A percentile compares a stretch with the other conserved stretches of the same genome.
These are phyloP conservation scores for Rhombomys opimus DNA, from an alignment of 2,113 vertebrate species.

Conservation along the genomic window DNA sequence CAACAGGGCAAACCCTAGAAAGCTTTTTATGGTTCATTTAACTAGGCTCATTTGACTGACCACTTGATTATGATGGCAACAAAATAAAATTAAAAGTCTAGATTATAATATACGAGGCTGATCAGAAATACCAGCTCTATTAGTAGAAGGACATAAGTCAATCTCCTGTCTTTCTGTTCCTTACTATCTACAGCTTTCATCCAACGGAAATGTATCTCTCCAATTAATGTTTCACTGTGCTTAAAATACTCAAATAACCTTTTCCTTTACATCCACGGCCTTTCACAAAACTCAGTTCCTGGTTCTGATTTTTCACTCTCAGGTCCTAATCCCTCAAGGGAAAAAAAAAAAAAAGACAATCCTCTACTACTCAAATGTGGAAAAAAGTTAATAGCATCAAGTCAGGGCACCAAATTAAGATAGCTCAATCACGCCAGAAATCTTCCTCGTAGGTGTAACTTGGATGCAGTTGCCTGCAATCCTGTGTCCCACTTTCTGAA, in stretches of 20 bases:
- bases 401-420: background rate
- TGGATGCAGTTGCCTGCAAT: background rate
- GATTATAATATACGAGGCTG: background rate
- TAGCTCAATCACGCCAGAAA: background rate
- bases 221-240: slow-evolving; percentile 12
- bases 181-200: background rate
- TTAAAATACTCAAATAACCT: background rate
- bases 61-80: slow-evolving; percentile 7
- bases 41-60: background rate
- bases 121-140: slow-evolving; percentile 37
- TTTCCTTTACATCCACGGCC: background rate
- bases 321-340: slow-evolving; percentile 22
- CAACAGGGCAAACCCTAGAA: background rate
- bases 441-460: background rate
- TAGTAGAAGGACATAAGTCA: background rate
- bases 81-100: slow-evolving; percentile 56
- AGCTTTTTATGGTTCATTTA: background rate
- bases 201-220: background rate
- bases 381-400: background rate
- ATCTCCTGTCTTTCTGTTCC: background rate
- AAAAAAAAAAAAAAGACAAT: background rate
- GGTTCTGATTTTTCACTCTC: slow-evolving; percentile 22
- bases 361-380: background rate
- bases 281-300: slow-evolving; percentile 34
- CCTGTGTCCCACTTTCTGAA: slow-evolving; percentile 39